Conservation (phyloP, 92 coral and sea anemone species). For the Palythoa heliodiscus region DNA sequence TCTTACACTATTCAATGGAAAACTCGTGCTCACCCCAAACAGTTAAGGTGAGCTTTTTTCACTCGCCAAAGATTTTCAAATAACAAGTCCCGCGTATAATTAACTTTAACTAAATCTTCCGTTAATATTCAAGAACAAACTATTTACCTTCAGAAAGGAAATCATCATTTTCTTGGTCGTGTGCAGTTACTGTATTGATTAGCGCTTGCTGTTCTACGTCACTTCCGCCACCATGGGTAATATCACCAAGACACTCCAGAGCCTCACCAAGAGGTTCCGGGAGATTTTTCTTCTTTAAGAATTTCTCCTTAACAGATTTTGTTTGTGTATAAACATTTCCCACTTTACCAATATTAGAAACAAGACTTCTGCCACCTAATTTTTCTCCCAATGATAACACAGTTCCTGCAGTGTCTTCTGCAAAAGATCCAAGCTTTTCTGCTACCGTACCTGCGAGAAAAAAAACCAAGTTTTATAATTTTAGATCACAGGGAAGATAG, state of each 20-base stretch:
- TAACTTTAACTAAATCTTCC: background rate
- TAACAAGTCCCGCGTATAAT: too few relatives aligned
- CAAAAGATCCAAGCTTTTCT: slow-evolving; percentile 13
- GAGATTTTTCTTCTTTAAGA: background rate
- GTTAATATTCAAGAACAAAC: background rate
- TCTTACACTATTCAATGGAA: too few relatives aligned
- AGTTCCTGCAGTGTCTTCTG: slow-evolving; percentile 9
- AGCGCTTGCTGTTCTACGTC: background rate
- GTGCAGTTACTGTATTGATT: background rate
- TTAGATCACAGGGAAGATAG: background rate
- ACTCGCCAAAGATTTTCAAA: too few relatives aligned
- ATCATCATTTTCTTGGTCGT: background rate
- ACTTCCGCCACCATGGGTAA: background rate
- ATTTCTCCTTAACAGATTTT: background rate
- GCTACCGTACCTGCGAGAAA: background rate
- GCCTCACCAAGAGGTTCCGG: slow-evolving; percentile 9
- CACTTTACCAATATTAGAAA: background rate
- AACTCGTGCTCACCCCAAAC: too few relatives aligned
- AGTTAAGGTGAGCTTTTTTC: too few relatives aligned
- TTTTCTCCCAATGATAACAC: slow-evolving; percentile 15
- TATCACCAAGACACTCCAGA: background rate
- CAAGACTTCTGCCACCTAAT: background rate
- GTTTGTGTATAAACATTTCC: background rate
- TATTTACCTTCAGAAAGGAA: background rate
- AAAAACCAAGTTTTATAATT: background rate